Conservation (phyloP, 2,113 vertebrate genomes). For the Oreochromis spilurus region DNA sequence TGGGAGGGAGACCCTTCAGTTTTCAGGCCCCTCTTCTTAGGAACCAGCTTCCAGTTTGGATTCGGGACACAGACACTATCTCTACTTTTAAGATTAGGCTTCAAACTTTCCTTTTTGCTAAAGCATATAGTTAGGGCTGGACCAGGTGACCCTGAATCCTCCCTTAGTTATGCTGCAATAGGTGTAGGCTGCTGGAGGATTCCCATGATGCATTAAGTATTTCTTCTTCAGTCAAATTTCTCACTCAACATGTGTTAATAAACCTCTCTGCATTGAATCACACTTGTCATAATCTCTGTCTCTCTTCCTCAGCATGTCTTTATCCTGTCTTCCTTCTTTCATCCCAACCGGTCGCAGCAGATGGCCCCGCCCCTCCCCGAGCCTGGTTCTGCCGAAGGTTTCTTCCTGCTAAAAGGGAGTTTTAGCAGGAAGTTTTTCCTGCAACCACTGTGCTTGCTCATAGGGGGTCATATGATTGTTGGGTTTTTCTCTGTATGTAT, state of each 20-base stretch:
- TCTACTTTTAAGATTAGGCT: background rate
- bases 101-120: background rate
- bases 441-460: background rate
- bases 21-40: background rate
- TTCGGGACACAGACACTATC: background rate
- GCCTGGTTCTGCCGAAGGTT: background rate
- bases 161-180: too few species aligned
- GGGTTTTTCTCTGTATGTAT: background rate
- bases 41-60: background rate
- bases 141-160: background rate
- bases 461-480: background rate
- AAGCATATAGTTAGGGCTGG: background rate
- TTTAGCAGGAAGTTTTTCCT: too few species aligned
- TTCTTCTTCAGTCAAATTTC: too few species aligned
- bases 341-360: rapidly evolving
- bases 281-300: rapidly evolving
- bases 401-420: background rate
- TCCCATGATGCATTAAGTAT: too few species aligned
- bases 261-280: background rate
- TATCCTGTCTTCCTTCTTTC: background rate
- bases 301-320: background rate
- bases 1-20: background rate
- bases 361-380: background rate
- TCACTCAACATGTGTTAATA: background rate
- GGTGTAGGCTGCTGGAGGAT: too few species aligned